These are phyloP conservation scores for Drosophila paramelanica DNA, from an alignment of 2,888 invertebrate species.

Conservation along the genomic window DNA sequence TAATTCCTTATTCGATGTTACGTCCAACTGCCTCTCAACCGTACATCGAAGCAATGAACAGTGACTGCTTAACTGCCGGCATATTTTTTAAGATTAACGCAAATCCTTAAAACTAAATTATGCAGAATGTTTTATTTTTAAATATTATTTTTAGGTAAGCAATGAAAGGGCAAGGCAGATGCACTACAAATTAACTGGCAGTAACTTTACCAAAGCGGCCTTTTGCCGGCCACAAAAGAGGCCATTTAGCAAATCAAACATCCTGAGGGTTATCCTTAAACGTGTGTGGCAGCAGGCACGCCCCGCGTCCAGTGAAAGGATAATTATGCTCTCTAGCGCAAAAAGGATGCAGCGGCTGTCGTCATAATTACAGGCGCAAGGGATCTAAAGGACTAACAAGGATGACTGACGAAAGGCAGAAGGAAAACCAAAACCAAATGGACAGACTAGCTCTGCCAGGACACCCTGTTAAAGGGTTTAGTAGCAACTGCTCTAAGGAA, in stretches of 20 bases:
- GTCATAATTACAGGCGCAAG: conserved; percentile 47
- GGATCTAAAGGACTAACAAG: conserved; percentile 14
- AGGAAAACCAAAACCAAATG: neutral
- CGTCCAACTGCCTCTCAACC: neutral
- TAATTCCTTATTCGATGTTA: neutral
- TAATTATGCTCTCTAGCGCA: conserved; percentile 41
- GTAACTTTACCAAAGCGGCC: conserved; percentile 2
- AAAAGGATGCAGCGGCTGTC: conserved; percentile 39
- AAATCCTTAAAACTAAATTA: neutral
- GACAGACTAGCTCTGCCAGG: neutral
- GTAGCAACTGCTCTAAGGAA: conserved; percentile 17
- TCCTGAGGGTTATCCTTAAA: conserved; percentile 75
- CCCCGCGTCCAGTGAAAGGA: conserved; percentile 27
- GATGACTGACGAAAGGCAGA: conserved; percentile 1
- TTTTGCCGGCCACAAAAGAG: neutral
- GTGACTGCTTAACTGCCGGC: neutral
- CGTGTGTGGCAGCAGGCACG: conserved; percentile 52
- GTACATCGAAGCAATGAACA: conserved; percentile 2
- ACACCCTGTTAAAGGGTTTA: conserved; percentile 32
- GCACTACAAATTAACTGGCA: neutral
- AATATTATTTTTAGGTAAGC: neutral
- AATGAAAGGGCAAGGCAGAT: neutral
- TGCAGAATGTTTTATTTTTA: neutral
- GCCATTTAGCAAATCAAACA: conserved; percentile 74
- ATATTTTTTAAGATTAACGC: neutral